A percentile compares a stretch with the other conserved stretches of the same genome.
Evolutionary conservation across 2,797 vertebrate genomes (phyloP).

Genomic region (Phoxinus dragarum): DNA sequence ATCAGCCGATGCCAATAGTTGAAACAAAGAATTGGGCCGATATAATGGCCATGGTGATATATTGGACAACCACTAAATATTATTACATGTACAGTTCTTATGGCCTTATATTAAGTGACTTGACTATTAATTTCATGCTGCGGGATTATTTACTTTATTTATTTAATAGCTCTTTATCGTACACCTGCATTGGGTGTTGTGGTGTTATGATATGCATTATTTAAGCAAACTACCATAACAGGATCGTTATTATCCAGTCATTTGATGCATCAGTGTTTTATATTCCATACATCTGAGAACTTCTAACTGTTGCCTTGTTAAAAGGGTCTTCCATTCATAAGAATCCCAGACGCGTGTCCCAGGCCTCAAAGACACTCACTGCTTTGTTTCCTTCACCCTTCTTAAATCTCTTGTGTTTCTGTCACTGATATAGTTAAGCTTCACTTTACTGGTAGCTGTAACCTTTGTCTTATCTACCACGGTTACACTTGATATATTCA

Average conservation of each 20-base stretch:
- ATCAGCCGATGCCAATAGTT: background rate
- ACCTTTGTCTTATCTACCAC: background rate
- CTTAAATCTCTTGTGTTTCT: conserved; percentile 39
- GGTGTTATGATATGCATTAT: background rate
- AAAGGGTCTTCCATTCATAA: conserved; percentile 50
- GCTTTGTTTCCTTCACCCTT: conserved; percentile 53
- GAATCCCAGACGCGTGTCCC: conserved; percentile 20
- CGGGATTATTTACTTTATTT: background rate
- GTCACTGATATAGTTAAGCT: conserved; percentile 52
- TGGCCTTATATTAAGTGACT: background rate
- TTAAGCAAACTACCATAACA: background rate
- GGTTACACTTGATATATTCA: conserved; percentile 13
- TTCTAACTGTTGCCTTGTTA: conserved; percentile 42
- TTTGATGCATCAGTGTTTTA: conserved; percentile 29
- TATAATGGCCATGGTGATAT: background rate
- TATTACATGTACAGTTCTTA: background rate
- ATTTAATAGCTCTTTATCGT: background rate
- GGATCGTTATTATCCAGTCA: background rate
- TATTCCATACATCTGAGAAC: conserved; percentile 33
- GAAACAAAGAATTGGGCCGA: background rate
- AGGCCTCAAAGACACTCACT: conserved; percentile 40
- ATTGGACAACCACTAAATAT: background rate
- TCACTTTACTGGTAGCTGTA: conserved; percentile 25
- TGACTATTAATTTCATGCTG: background rate
- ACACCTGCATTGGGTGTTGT: background rate